Conservation (phyloP, 2,888 invertebrate genomes). For the Myopa testacea region DNA sequence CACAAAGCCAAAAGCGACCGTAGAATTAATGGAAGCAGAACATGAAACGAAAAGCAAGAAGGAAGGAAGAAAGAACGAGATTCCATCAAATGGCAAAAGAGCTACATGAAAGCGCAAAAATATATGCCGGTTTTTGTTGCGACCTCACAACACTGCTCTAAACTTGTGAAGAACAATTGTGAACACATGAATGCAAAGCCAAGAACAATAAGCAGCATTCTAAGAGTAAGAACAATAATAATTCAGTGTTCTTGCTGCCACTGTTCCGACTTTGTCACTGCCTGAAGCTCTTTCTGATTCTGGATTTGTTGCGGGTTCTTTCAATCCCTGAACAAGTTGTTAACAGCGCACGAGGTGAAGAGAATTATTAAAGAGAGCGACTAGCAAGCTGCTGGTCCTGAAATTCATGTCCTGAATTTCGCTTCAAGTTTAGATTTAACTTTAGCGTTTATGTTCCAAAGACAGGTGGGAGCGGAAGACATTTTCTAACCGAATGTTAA, state of each 20-base stretch:
- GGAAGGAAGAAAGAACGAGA: neutral
- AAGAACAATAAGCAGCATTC: conserved; percentile 1
- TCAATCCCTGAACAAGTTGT: too few species aligned
- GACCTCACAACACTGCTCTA: conserved; percentile 20
- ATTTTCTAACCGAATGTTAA: too few species aligned
- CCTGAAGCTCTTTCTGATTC: neutral
- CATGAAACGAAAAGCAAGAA: conserved; percentile 3
- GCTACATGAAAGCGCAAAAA: neutral
- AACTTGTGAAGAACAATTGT: conserved; percentile 26
- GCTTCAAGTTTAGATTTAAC: too few species aligned
- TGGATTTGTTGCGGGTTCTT: neutral
- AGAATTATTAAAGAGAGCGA: too few species aligned
- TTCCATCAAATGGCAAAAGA: neutral
- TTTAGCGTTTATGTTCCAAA: too few species aligned
- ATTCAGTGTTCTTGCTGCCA: conserved; percentile 8
- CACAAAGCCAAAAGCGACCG: neutral
- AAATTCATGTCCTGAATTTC: too few species aligned
- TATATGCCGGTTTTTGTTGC: neutral
- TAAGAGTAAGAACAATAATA: conserved; percentile 8
- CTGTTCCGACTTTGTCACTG: neutral
- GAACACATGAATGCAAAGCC: neutral
- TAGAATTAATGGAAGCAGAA: conserved; percentile 14
- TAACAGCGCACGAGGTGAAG: too few species aligned
- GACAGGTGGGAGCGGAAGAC: too few species aligned
- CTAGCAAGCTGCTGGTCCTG: too few species aligned